Percentiles rank a stretch among this genome's conserved stretches.
phyloP scores from a whole-genome alignment of 2,888 invertebrate species.

The Amphipyra berbera region DNA sequence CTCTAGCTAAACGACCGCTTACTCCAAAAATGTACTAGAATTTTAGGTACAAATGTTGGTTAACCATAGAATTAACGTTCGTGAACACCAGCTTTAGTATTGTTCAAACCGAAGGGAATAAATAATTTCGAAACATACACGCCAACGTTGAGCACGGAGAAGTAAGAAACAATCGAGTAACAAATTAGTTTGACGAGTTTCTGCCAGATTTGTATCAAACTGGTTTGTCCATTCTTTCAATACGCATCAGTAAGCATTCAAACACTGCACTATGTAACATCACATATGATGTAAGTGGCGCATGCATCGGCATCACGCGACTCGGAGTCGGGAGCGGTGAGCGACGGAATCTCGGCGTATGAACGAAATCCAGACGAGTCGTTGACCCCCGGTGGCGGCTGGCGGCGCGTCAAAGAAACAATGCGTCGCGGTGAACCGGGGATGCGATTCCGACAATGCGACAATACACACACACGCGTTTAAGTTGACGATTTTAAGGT shows the following conservation, averaged over 20 bases:
- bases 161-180: slow-evolving; percentile 12
- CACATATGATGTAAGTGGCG: slow-evolving; percentile 58
- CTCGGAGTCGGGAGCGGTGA: slow-evolving; percentile 57
- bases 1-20: too few species aligned
- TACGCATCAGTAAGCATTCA: slow-evolving; percentile 34
- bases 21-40: too few species aligned
- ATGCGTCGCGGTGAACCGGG: slow-evolving; percentile 75
- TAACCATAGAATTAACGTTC: too few species aligned
- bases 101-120: neutral
- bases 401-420: slow-evolving; percentile 87
- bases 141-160: slow-evolving; percentile 4
- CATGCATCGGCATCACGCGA: slow-evolving; percentile 55
- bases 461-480: slow-evolving; percentile 41
- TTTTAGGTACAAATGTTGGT: too few species aligned
- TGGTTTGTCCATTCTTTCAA: slow-evolving; percentile 10
- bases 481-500: slow-evolving; percentile 33
- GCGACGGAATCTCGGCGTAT: slow-evolving; percentile 76
- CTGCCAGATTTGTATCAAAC: slow-evolving; percentile 19
- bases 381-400: slow-evolving; percentile 77
- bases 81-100: too few species aligned
- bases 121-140: slow-evolving; percentile 7
- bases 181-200: slow-evolving; percentile 4
- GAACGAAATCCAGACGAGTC: slow-evolving; percentile 88
- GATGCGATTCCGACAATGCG: slow-evolving; percentile 60
- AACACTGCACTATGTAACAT: slow-evolving; percentile 41